Percentiles rank a stretch among this genome's conserved stretches.
Evolutionary conservation across 2,888 invertebrate species (phyloP).

Genomic region (Clusia tigrina): DNA sequence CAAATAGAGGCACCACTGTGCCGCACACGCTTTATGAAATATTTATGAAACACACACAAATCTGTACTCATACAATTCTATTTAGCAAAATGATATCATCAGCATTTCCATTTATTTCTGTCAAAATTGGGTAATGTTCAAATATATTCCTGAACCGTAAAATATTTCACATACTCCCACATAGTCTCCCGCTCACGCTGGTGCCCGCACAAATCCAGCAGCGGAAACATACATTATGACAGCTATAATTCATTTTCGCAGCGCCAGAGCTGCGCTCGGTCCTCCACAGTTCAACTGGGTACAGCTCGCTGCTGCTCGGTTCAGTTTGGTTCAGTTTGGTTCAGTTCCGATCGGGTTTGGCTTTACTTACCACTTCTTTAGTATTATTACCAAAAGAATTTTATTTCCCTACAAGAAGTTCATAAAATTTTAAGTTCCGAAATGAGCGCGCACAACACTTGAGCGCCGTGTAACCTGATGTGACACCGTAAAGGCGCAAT

Average conservation of each 20-base stretch:
- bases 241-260: slow-evolving; percentile 56
- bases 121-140: slow-evolving; percentile 28
- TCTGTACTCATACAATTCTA: slow-evolving; percentile 37
- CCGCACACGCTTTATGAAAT: background rate
- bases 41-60: slow-evolving; percentile 10
- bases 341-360: background rate
- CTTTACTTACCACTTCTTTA: slow-evolving; percentile 2
- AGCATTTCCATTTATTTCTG: slow-evolving; percentile 42
- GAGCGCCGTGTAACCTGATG: slow-evolving; percentile 27
- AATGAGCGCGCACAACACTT: slow-evolving; percentile 27
- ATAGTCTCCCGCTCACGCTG: too few relatives aligned
- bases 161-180: background rate
- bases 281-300: background rate
- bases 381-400: slow-evolving; percentile 41
- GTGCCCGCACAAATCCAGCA: slow-evolving; percentile 28
- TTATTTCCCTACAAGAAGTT: slow-evolving; percentile 26
- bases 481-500: background rate
- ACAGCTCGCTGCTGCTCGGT: slow-evolving; percentile 1
- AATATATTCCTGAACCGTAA: slow-evolving; percentile 13
- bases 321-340: background rate
- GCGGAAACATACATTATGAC: slow-evolving; percentile 37
- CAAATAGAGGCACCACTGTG: too few relatives aligned
- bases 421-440: slow-evolving; percentile 45
- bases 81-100: slow-evolving; percentile 48
- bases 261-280: slow-evolving; percentile 16